These are phyloP conservation scores for Merluccius polli DNA, from an alignment of 2,797 vertebrate species.

Conservation along the genomic window DNA sequence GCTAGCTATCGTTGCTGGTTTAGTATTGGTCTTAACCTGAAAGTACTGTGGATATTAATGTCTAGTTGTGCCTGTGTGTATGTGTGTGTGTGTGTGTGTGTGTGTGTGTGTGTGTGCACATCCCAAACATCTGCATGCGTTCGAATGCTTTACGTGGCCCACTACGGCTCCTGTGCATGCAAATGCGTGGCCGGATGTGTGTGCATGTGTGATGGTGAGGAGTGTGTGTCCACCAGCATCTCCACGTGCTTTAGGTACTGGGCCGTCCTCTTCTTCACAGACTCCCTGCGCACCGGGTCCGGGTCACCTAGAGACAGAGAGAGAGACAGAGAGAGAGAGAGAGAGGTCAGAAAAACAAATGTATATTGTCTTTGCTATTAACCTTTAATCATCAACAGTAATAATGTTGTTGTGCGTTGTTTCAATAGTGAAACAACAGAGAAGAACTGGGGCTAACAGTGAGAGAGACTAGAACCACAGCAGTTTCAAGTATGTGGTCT, in stretches of 20 bases:
- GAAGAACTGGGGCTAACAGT: too few species aligned
- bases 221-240: slow-evolving; percentile 68
- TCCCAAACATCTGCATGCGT: too few species aligned
- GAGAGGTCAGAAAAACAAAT: background rate
- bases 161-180: slow-evolving; percentile 8
- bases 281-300: slow-evolving; percentile 70
- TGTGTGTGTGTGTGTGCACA: slow-evolving; percentile 4
- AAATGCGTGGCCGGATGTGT: slow-evolving; percentile 34
- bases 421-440: too few species aligned
- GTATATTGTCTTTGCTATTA: too few species aligned
- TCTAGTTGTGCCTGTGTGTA: background rate
- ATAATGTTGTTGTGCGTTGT: too few species aligned
- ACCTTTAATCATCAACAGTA: too few species aligned
- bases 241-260: slow-evolving; percentile 82
- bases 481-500: too few species aligned
- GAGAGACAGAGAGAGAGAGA: background rate
- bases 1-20: background rate
- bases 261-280: slow-evolving; percentile 79
- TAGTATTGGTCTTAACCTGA: slow-evolving; percentile 1
- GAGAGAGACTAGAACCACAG: too few species aligned
- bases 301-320: slow-evolving; percentile 71
- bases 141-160: too few species aligned
- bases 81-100: slow-evolving; percentile 9
- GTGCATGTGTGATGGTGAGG: slow-evolving; percentile 53
- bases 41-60: slow-evolving; percentile 10